phyloP scores from a whole-genome alignment of 2,113 vertebrate species.

The Bos javanicus region DNA sequence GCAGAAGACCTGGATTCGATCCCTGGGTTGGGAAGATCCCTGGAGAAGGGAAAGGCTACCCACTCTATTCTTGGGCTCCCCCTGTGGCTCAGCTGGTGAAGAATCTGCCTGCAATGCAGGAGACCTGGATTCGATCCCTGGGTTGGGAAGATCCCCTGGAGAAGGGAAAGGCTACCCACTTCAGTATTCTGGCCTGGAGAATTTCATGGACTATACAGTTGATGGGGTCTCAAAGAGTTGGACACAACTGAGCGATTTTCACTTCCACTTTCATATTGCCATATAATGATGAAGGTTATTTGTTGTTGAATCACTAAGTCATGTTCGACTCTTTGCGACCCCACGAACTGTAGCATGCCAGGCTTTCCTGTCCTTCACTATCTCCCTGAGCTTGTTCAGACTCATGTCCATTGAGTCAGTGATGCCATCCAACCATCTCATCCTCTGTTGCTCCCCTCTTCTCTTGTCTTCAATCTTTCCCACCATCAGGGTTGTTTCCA shows the following conservation, averaged over 20 bases:
- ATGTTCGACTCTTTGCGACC: neutral
- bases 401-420: neutral
- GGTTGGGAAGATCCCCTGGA: neutral
- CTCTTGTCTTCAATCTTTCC: neutral
- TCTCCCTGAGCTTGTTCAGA: neutral
- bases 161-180: neutral
- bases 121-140: neutral
- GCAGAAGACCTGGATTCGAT: rapidly evolving
- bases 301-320: neutral
- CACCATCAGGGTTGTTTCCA: neutral
- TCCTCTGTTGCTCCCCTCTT: neutral
- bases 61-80: neutral
- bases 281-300: neutral
- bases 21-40: neutral
- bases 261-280: neutral
- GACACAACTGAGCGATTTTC: neutral
- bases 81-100: neutral
- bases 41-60: neutral
- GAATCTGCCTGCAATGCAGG: neutral
- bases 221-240: rapidly evolving
- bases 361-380: neutral
- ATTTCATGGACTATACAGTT: neutral
- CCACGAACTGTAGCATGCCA: neutral
- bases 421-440: neutral
- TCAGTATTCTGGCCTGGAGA: neutral